phyloP scores from a whole-genome alignment of 2,888 invertebrate species.

The Achlya flavicornis region DNA sequence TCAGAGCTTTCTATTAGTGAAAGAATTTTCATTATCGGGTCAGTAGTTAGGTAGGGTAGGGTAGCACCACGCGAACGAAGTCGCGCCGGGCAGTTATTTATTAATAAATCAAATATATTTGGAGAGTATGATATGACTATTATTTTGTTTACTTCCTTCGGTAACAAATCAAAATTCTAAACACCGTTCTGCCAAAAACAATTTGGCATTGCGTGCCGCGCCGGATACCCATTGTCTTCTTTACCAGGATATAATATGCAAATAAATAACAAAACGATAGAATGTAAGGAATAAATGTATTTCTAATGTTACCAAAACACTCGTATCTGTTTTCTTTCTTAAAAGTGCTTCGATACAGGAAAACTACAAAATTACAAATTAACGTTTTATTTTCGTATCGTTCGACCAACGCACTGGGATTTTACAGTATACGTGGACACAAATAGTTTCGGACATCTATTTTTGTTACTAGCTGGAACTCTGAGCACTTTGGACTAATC shows the following conservation, averaged over 20 bases:
- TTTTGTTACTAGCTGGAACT: neutral
- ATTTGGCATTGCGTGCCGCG: neutral
- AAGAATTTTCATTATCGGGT: too few species aligned
- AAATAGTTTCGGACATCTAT: conserved; percentile 1
- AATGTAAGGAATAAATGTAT: too few species aligned
- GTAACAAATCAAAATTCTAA: neutral
- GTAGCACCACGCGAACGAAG: too few species aligned
- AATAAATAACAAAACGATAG: neutral
- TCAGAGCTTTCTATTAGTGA: too few species aligned
- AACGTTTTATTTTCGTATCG: conserved; percentile 14
- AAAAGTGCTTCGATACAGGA: neutral
- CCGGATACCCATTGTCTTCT: neutral
- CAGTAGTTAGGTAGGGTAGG: too few species aligned
- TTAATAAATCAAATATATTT: too few species aligned
- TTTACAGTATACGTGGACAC: neutral
- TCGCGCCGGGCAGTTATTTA: too few species aligned
- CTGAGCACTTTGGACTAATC: neutral
- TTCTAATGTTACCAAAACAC: neutral
- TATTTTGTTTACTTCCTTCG: neutral
- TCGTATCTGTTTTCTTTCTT: neutral
- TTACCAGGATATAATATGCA: neutral
- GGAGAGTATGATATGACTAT: too few species aligned
- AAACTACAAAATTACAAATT: conserved; percentile 7
- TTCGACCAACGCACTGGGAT: conserved; percentile 15
- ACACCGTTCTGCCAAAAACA: neutral